phyloP scores from a whole-genome alignment of 2,113 vertebrate genomes.

The Tragulus kanchil region DNA sequence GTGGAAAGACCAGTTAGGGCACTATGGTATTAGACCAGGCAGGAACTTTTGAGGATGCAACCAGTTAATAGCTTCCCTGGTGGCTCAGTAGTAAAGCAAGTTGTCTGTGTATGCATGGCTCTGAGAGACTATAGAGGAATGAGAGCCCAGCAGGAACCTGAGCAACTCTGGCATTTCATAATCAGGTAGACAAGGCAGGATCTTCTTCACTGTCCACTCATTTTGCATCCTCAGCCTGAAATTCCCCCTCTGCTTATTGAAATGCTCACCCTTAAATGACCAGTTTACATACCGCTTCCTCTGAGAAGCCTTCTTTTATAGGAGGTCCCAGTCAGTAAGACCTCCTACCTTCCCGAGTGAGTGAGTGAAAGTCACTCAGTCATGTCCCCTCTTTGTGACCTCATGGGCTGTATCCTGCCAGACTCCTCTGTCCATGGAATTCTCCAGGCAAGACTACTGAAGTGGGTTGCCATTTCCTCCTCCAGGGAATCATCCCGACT shows the following conservation, averaged over 20 bases:
- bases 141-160: not conserved
- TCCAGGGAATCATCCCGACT: too few species aligned
- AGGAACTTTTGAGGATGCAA: not conserved
- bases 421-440: too few species aligned
- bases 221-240: constrained; percentile 16
- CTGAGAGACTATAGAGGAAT: not conserved
- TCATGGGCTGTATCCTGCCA: too few species aligned
- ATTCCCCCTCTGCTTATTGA: not conserved
- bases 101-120: not conserved
- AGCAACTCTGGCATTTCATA: not conserved
- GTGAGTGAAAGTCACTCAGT: too few species aligned
- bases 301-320: constrained; percentile 24
- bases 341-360: not conserved
- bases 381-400: too few species aligned
- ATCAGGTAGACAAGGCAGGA: not conserved
- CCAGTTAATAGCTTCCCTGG: not conserved
- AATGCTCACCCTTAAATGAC: constrained; percentile 40
- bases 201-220: not conserved
- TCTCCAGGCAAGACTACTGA: too few species aligned
- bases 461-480: too few species aligned
- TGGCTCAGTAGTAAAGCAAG: not conserved
- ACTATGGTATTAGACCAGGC: not conserved
- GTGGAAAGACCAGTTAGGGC: not conserved
- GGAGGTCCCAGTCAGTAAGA: not conserved
- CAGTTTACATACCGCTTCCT: constrained; percentile 15